Evolutionary conservation across 2,888 invertebrate species (phyloP).

Genomic region (Tricholauxania praeusta): DNA sequence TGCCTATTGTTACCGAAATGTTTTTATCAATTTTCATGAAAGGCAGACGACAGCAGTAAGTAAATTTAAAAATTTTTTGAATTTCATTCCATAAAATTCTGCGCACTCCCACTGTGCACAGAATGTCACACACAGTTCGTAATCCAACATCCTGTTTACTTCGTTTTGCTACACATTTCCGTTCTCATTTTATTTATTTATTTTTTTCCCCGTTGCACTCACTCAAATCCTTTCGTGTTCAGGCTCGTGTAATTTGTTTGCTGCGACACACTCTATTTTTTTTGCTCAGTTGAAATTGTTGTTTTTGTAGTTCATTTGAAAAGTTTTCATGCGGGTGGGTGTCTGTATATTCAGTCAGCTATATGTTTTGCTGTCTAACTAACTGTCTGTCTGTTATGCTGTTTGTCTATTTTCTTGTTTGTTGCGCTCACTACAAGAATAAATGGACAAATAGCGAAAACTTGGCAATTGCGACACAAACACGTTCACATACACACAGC

Average conservation of each 20-base stretch:
- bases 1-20: too few relatives aligned
- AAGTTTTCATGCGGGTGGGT: slow-evolving; percentile 20
- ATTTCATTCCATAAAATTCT: too few relatives aligned
- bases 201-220: too few relatives aligned
- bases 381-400: background rate
- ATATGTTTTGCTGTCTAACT: background rate
- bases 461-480: background rate
- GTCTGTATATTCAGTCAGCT: background rate
- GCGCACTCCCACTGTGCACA: too few relatives aligned
- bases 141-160: too few relatives aligned
- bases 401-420: background rate
- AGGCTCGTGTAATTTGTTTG: slow-evolving; percentile 14
- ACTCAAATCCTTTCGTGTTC: background rate
- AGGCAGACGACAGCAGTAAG: too few relatives aligned
- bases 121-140: too few relatives aligned
- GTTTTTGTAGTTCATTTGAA: slow-evolving; percentile 14
- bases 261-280: background rate
- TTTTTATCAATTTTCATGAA: too few relatives aligned
- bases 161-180: too few relatives aligned
- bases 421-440: too few relatives aligned
- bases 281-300: background rate
- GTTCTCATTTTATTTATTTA: too few relatives aligned
- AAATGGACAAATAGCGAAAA: slow-evolving; percentile 3
- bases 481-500: background rate
- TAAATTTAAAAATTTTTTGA: too few relatives aligned